Conservation (phyloP, 2,888 invertebrate species). For the Drosophila siamana region DNA sequence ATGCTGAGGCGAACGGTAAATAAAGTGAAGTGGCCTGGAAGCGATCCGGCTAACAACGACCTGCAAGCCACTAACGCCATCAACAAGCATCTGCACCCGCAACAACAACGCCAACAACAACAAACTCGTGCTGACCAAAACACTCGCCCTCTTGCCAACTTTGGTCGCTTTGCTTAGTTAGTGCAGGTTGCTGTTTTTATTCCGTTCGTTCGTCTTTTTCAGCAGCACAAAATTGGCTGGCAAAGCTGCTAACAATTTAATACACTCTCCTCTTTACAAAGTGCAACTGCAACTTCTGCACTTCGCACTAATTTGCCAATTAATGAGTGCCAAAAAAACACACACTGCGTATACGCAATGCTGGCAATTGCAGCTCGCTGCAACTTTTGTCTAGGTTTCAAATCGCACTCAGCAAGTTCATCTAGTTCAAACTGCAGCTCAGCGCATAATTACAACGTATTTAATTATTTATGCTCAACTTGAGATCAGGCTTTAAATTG, state of each 20-base stretch:
- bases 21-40: slow-evolving; percentile 76
- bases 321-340: too few relatives aligned
- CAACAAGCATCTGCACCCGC: slow-evolving; percentile 34
- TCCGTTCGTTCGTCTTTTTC: neutral
- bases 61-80: slow-evolving; percentile 27
- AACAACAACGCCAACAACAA: slow-evolving; percentile 21
- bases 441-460: too few relatives aligned
- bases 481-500: too few relatives aligned
- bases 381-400: too few relatives aligned
- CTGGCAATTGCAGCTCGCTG: too few relatives aligned
- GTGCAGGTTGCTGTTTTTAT: slow-evolving; percentile 15
- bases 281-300: neutral
- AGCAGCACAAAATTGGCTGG: neutral
- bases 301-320: too few relatives aligned
- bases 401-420: too few relatives aligned
- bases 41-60: slow-evolving; percentile 51
- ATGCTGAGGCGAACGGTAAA: slow-evolving; percentile 59
- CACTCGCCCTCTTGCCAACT: slow-evolving; percentile 48
- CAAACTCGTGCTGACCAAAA: slow-evolving; percentile 41
- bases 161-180: slow-evolving; percentile 34
- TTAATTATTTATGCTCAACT: too few relatives aligned
- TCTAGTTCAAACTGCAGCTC: too few relatives aligned
- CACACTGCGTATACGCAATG: neutral
- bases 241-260: slow-evolving; percentile 3
- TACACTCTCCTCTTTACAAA: slow-evolving; percentile 19